Base-by-base conservation (phyloP, 2,888 invertebrate species). In the Drosophila mercatorum region DNA sequence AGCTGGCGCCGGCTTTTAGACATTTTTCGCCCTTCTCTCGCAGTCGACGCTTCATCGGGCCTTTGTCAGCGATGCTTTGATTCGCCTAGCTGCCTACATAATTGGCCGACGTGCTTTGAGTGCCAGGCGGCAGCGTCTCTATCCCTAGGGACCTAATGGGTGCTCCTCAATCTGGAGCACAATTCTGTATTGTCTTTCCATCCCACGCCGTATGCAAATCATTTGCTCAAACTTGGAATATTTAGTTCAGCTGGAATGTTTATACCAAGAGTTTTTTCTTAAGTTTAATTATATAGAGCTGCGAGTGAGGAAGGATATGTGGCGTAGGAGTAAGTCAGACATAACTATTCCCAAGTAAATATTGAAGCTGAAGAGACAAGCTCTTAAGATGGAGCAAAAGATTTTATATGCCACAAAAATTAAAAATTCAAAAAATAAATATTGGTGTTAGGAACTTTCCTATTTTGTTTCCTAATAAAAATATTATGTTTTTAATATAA, bases 1-100 rank as follows among this genome's bases (percentile, higher is more conserved):
- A 68, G 53, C 77, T 72, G 78, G 77, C 77, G 76, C 80, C 74
- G 51, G 49, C 47, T 68, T 67, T 80, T 62, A 68, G 71, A 64
- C 58, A 78, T 78, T 77, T 53, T 17, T 17, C 44, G 4, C 31
- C 40, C 17, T 31, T 11, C 28, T 3, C 40, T 34, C 31, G 6
- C 31, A 34, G 31, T 34, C 31, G 31, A 22, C 22, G 31, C 31
- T 34, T 34, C 31, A 34, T 47, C 43, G 12, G 28, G 53, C 62
- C 51, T 71, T 76, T 75, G 77, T 66, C 65, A 62, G 62, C 65
- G 58, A n/a, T 38, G 56, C 75, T 75, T 77, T 78, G 75, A 78
- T 75, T 79, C 56, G 61, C 69, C 67, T 69, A 72, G 78, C 63
- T 64, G 71, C 79, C 70, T 56, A 67, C 63, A 66, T 79, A 79